phyloP scores from a whole-genome alignment of 1,140 invertebrate genomes.

The Nebria ingens region DNA sequence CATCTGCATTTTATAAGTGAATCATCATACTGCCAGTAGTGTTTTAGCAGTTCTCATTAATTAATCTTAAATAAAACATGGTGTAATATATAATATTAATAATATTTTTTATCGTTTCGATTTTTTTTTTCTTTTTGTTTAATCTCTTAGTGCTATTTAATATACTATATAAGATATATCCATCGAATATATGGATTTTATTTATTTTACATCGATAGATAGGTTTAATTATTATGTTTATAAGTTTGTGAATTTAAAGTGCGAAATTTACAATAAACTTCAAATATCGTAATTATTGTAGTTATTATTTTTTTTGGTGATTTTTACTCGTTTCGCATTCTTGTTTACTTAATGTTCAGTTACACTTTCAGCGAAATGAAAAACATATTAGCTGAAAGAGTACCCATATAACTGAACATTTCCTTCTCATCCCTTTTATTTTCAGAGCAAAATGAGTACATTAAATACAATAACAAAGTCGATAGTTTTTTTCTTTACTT shows the following conservation, averaged over 20 bases:
- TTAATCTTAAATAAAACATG: conserved; percentile 8
- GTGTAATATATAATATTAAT: no score
- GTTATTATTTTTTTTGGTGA: background rate
- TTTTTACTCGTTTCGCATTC: background rate
- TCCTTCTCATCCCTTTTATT: background rate
- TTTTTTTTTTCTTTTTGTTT: no score
- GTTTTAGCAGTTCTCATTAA: conserved; percentile 9
- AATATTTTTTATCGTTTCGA: conserved; percentile 9
- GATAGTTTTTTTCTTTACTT: background rate
- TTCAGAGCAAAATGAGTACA: no score
- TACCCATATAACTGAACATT: background rate
- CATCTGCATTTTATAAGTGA: conserved; percentile 9
- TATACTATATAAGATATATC: no score
- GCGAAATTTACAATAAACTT: conserved; percentile 9
- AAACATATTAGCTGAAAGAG: no score
- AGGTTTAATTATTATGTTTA: conserved; percentile 3
- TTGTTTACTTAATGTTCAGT: background rate
- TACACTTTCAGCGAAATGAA: no score
- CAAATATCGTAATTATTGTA: conserved; percentile 2
- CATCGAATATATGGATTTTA: conserved; percentile 9
- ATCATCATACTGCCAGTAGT: conserved; percentile 9
- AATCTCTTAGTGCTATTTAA: conserved; percentile 8
- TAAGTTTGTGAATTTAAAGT: conserved; percentile 8
- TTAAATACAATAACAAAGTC: no score
- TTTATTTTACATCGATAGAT: conserved; percentile 8